Percentiles rank a stretch among this genome's conserved stretches.
These are phyloP conservation scores for Pristiophorus japonicus DNA, from an alignment of 2,113 vertebrate species.

Conservation along the genomic window DNA sequence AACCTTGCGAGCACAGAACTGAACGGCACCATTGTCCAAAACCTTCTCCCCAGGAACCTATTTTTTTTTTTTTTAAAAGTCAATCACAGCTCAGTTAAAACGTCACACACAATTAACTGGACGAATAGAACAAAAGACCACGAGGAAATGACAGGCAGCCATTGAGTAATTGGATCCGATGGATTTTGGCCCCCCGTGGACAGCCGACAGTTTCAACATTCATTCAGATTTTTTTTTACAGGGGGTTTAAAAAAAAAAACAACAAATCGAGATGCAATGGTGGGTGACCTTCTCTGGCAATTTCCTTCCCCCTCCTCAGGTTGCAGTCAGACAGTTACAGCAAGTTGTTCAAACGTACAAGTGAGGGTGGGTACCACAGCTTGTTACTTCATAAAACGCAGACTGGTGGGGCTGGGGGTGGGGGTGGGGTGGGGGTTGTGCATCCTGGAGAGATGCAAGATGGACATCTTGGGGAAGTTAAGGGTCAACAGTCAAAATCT, in stretches of 20 bases:
- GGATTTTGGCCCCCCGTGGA: neutral
- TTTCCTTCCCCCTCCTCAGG: neutral
- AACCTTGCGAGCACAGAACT: constrained; percentile 93
- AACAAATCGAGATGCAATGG: neutral
- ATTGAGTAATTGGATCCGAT: neutral
- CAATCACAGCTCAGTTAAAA: neutral
- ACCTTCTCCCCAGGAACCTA: constrained; percentile 66
- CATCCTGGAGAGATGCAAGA: too few species aligned
- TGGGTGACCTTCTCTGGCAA: neutral
- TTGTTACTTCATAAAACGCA: neutral
- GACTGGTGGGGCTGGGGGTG: too few species aligned
- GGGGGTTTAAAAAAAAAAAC: neutral
- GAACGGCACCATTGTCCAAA: constrained; percentile 70
- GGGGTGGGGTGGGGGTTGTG: too few species aligned
- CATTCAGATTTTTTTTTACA: neutral
- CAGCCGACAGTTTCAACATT: neutral
- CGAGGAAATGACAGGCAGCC: neutral
- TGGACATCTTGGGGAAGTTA: too few species aligned
- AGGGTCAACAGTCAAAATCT: too few species aligned
- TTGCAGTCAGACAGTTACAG: neutral
- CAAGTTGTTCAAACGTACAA: too few species aligned
- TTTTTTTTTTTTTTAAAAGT: constrained; percentile 46
- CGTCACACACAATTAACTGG: neutral
- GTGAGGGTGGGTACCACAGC: too few species aligned
- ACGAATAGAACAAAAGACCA: neutral